A percentile compares a stretch with the other conserved stretches of the same genome.
phyloP scores from a whole-genome alignment of 2,888 invertebrate species.

The Chromoteleia sp. region DNA sequence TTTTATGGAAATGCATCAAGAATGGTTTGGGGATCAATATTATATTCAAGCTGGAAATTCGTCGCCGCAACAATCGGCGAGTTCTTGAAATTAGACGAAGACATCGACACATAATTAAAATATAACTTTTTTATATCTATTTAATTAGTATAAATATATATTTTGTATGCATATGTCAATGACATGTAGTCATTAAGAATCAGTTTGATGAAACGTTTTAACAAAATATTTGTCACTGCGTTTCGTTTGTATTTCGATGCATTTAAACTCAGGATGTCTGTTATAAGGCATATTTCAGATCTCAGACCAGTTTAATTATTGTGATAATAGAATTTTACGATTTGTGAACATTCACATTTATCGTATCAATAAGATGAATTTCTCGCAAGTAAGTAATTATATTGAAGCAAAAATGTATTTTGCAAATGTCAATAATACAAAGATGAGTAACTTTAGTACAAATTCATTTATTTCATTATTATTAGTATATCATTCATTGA shows the following conservation, averaged over 20 bases:
- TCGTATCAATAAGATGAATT: conserved; percentile 35
- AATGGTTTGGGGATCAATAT: conserved; percentile 92
- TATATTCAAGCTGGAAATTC: conserved; percentile 87
- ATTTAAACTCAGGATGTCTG: conserved; percentile 53
- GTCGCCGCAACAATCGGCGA: conserved; percentile 78
- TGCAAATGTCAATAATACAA: conserved; percentile 31
- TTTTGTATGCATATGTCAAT: conserved; percentile 20
- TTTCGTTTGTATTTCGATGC: conserved; percentile 43
- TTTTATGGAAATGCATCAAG: conserved; percentile 91
- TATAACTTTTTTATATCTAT: conserved; percentile 30
- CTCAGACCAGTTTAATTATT: conserved; percentile 50
- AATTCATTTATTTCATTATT: conserved; percentile 53
- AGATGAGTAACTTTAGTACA: conserved; percentile 38
- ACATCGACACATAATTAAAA: not conserved
- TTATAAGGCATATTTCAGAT: conserved; percentile 53
- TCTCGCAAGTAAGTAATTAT: conserved; percentile 1
- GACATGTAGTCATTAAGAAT: conserved; percentile 3
- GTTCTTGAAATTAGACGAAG: conserved; percentile 53
- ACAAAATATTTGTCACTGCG: conserved; percentile 5
- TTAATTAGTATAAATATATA: conserved; percentile 33
- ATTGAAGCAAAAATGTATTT: conserved; percentile 36
- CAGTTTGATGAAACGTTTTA: conserved; percentile 19
- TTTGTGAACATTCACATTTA: conserved; percentile 9
- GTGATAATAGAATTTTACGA: conserved; percentile 52
- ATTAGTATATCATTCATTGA: conserved; percentile 43